phyloP scores from a whole-genome alignment of 2,888 invertebrate species.

The Drosophila antonietae region DNA sequence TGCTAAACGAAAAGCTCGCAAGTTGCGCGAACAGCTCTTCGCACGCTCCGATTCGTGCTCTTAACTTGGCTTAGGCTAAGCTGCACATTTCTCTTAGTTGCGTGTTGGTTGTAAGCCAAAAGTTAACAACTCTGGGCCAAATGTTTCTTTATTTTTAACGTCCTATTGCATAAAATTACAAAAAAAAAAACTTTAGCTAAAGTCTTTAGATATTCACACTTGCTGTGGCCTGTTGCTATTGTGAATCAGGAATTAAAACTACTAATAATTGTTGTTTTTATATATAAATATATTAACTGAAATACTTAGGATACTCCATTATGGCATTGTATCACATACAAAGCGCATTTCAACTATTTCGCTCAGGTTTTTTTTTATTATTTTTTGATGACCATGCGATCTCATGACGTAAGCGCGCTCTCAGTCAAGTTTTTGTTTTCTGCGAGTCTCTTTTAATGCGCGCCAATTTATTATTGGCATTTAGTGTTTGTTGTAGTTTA shows the following conservation, averaged over 20 bases:
- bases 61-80: constrained; percentile 36
- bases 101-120: constrained; percentile 7
- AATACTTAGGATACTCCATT: constrained; percentile 1
- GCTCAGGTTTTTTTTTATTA: constrained; percentile 5
- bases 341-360: constrained; percentile 10
- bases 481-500: constrained; percentile 9
- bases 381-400: constrained; percentile 37
- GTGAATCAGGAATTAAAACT: not conserved
- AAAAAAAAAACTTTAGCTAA: constrained; percentile 15
- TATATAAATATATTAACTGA: not conserved
- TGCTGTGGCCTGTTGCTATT: not conserved
- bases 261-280: not conserved
- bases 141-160: constrained; percentile 10
- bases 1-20: constrained; percentile 23
- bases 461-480: constrained; percentile 31
- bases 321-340: constrained; percentile 8
- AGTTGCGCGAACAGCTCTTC: constrained; percentile 30
- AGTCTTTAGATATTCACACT: not conserved
- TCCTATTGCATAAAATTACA: constrained; percentile 38
- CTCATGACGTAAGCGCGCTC: constrained; percentile 63
- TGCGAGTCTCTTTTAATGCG: constrained; percentile 19
- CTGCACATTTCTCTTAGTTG: constrained; percentile 38
- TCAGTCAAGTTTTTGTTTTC: constrained; percentile 13
- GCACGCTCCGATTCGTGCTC: constrained; percentile 27
- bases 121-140: constrained; percentile 34